Conservation (phyloP, 2,797 vertebrate genomes). For the Takifugu ocellatus region DNA sequence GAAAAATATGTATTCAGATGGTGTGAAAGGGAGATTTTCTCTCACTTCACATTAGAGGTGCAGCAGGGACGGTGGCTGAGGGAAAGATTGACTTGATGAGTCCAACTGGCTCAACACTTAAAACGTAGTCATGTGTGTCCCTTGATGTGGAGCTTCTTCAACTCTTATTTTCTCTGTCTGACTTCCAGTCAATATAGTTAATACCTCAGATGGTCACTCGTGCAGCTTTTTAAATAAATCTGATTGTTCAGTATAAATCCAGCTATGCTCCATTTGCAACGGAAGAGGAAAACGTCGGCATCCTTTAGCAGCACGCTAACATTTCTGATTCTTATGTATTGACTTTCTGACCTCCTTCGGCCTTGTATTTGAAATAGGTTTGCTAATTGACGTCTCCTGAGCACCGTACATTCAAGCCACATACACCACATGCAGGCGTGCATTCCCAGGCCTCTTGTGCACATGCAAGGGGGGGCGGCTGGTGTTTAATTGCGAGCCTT, state of each 20-base stretch:
- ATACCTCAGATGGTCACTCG: conserved; percentile 48
- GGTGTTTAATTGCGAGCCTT: conserved; percentile 67
- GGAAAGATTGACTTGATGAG: conserved; percentile 64
- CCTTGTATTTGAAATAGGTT: conserved; percentile 42
- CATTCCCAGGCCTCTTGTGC: conserved; percentile 28
- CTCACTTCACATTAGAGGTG: conserved; percentile 67
- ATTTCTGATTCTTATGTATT: not conserved
- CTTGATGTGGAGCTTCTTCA: conserved; percentile 49
- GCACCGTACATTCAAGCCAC: conserved; percentile 28
- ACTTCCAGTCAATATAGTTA: conserved; percentile 56
- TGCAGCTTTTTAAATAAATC: conserved; percentile 37
- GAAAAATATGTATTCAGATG: conserved; percentile 70
- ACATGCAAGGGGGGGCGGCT: conserved; percentile 13
- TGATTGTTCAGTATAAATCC: conserved; percentile 53
- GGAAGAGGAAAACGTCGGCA: conserved; percentile 17
- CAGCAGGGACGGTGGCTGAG: conserved; percentile 30
- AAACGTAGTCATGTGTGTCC: conserved; percentile 67
- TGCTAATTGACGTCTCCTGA: conserved; percentile 45
- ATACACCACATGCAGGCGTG: conserved; percentile 41
- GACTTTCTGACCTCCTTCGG: conserved; percentile 20
- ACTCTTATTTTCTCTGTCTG: conserved; percentile 34
- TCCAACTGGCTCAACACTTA: conserved; percentile 58
- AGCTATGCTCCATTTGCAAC: conserved; percentile 29
- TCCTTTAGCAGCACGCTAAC: not conserved
- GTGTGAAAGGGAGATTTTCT: conserved; percentile 49